Conservation (phyloP, 2,888 invertebrate genomes). For the Agapostemon virescens region DNA sequence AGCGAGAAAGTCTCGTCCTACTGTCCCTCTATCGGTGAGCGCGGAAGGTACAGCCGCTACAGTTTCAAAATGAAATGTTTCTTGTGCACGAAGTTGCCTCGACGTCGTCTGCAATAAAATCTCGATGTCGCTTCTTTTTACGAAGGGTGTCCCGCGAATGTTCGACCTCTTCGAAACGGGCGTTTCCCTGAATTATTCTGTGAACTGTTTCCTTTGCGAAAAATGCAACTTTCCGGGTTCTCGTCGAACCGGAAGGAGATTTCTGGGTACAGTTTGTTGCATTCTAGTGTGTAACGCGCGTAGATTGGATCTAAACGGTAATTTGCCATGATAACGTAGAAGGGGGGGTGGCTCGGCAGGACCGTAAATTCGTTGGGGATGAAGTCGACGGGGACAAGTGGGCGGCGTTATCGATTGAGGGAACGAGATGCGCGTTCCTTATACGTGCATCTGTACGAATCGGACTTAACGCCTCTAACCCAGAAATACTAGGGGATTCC, state of each 20-base stretch:
- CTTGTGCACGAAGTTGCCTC: no score
- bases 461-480: slow-evolving; percentile 64
- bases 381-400: slow-evolving; percentile 26
- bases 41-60: no score
- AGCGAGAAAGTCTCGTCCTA: no score
- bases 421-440: slow-evolving; percentile 26
- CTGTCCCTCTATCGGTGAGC: no score
- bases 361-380: slow-evolving; percentile 35
- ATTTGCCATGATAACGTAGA: slow-evolving; percentile 14
- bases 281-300: background rate
- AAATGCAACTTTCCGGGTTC: background rate
- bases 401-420: slow-evolving; percentile 43
- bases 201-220: no score
- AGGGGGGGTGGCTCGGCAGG: background rate
- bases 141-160: no score
- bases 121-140: no score
- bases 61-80: no score
- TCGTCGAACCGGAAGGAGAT: background rate
- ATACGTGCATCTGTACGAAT: slow-evolving; percentile 42
- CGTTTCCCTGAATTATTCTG: no score
- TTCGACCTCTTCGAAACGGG: no score
- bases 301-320: slow-evolving; percentile 10
- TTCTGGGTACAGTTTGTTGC: background rate
- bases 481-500: slow-evolving; percentile 63
- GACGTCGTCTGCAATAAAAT: no score